A percentile compares a stretch with the other conserved stretches of the same genome.
Evolutionary conservation across 2,888 invertebrate species (phyloP).

Genomic region (Yponomeuta plumbellus): DNA sequence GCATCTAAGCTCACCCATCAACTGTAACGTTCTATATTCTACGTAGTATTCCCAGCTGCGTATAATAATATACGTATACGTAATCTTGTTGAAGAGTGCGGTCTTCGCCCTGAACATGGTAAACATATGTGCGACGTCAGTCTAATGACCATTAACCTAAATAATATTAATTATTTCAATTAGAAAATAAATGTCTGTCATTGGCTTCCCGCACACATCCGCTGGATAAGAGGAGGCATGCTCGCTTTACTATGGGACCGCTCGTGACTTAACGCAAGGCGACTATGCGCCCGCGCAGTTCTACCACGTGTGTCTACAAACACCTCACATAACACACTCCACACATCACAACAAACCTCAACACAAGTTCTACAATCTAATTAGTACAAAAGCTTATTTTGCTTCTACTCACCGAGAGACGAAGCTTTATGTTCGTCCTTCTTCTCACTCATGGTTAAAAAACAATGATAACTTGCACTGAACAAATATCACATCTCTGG

Average conservation of each 20-base stretch:
- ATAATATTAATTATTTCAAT: conserved; percentile 70
- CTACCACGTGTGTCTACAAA: conserved; percentile 31
- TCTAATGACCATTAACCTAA: conserved; percentile 70
- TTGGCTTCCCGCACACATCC: conserved; percentile 61
- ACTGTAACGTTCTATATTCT: too few relatives aligned
- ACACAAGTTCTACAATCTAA: neutral
- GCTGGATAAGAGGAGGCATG: conserved; percentile 48
- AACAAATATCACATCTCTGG: conserved; percentile 65
- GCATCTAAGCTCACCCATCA: too few relatives aligned
- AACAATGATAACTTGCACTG: conserved; percentile 53
- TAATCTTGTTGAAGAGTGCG: neutral
- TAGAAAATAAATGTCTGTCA: conserved; percentile 61
- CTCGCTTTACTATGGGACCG: conserved; percentile 41
- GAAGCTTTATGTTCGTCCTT: conserved; percentile 75
- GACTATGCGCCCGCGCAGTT: conserved; percentile 21
- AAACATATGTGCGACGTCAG: conserved; percentile 70
- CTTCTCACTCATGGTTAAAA: conserved; percentile 71
- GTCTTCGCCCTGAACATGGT: conserved; percentile 50
- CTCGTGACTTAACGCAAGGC: conserved; percentile 30
- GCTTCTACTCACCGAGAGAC: conserved; percentile 62
- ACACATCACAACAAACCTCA: neutral
- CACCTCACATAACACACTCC: neutral
- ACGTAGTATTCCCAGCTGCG: too few relatives aligned
- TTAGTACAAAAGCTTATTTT: conserved; percentile 18
- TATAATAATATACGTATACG: too few relatives aligned